phyloP scores from a whole-genome alignment of 2,888 invertebrate species.

The Zelleria hepariella region DNA sequence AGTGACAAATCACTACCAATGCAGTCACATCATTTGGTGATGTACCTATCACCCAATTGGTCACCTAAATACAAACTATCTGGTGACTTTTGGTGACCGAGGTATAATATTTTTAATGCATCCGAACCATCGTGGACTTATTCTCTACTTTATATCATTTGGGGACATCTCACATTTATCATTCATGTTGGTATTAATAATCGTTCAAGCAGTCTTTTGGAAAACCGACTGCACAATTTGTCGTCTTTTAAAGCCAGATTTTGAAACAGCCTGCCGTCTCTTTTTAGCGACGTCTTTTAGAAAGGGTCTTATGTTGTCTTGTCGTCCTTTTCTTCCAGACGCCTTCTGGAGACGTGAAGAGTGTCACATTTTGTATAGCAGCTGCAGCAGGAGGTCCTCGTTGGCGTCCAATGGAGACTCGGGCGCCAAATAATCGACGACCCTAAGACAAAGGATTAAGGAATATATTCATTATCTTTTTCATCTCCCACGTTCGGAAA shows the following conservation, averaged over 20 bases:
- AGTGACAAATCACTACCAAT: too few species aligned
- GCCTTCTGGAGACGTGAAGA: slow-evolving; percentile 5
- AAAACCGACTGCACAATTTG: background rate
- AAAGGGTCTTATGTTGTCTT: background rate
- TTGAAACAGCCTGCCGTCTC: background rate
- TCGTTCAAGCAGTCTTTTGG: background rate
- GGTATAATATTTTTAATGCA: too few species aligned
- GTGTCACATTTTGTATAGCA: slow-evolving; percentile 61
- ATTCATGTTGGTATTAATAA: background rate
- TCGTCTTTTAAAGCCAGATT: background rate
- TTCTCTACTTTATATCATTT: background rate
- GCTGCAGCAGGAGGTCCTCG: slow-evolving; percentile 60
- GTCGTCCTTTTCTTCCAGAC: background rate
- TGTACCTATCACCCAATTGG: too few species aligned
- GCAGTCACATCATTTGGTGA: too few species aligned
- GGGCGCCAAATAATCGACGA: slow-evolving; percentile 62
- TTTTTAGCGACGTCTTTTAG: background rate
- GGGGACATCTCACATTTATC: background rate
- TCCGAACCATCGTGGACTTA: too few species aligned
- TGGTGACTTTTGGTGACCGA: too few species aligned
- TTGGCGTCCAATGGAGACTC: slow-evolving; percentile 65
- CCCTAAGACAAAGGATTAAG: slow-evolving; percentile 31
- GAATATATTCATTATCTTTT: background rate
- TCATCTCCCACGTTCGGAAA: too few species aligned
- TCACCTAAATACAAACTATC: too few species aligned